A percentile compares a stretch with the other conserved stretches of the same genome.
Evolutionary conservation across 2,113 vertebrate species (phyloP).

Genomic region (Paralichthys olivaceus): DNA sequence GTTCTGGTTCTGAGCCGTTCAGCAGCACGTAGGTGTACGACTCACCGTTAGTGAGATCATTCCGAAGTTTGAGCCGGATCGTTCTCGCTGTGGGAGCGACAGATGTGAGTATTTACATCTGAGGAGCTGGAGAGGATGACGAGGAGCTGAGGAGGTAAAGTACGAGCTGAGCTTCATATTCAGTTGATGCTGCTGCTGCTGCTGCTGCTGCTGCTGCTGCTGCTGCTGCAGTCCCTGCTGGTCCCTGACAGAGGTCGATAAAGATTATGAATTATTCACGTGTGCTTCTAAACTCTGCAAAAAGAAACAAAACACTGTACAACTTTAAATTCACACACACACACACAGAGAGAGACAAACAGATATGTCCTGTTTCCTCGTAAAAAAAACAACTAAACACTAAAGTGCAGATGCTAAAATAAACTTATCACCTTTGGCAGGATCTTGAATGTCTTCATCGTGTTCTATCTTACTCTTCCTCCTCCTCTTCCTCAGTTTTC

Average conservation of each 20-base stretch:
- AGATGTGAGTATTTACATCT: too few relatives aligned
- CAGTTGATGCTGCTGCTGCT: conserved; percentile 5
- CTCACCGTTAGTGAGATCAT: too few relatives aligned
- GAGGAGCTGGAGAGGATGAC: background rate
- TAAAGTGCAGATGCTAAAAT: conserved; percentile 43
- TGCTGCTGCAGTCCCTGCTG: background rate
- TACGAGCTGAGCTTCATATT: background rate
- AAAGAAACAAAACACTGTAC: background rate
- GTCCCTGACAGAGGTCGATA: conserved; percentile 16
- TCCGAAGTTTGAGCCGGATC: too few relatives aligned
- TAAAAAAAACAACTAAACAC: background rate
- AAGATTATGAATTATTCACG: conserved; percentile 38
- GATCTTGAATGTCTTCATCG: too few relatives aligned
- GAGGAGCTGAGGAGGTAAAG: conserved; percentile 1
- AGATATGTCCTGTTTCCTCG: too few relatives aligned
- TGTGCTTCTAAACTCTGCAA: background rate
- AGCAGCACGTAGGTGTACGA: too few relatives aligned
- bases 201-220: conserved; percentile 14
- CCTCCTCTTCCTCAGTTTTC: too few relatives aligned
- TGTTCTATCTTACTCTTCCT: too few relatives aligned
- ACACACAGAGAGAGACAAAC: background rate
- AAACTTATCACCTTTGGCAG: too few relatives aligned
- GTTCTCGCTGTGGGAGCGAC: too few relatives aligned
- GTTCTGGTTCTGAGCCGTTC: too few relatives aligned
- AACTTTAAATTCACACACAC: background rate